Conservation (phyloP, 2,113 vertebrate genomes). For the Pangasianodon hypophthalmus region DNA sequence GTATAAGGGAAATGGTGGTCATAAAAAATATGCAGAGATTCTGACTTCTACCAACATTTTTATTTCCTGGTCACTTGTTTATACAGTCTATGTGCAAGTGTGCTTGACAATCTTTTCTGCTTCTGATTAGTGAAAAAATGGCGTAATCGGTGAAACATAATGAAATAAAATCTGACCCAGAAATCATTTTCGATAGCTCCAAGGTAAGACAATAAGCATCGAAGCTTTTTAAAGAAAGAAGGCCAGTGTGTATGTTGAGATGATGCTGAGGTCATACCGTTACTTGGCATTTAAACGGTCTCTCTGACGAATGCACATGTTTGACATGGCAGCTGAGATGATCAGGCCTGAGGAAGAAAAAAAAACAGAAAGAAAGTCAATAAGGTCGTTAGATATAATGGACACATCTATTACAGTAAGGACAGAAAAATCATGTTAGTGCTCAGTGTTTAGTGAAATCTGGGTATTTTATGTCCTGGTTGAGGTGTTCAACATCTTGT, state of each 20-base stretch:
- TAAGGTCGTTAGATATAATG: not conserved
- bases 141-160: not conserved
- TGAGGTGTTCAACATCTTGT: not conserved
- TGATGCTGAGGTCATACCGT: slow-evolving; percentile 73
- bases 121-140: not conserved
- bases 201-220: not conserved
- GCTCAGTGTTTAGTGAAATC: not conserved
- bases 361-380: not conserved
- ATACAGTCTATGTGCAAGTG: not conserved
- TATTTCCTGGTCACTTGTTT: not conserved
- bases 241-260: not conserved
- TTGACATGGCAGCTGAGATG: slow-evolving; percentile 99
- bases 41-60: not conserved
- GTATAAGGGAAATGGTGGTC: not conserved
- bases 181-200: not conserved
- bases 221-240: not conserved
- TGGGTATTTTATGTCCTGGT: not conserved
- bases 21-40: not conserved
- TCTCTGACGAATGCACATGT: slow-evolving; percentile 98
- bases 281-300: slow-evolving; percentile 99
- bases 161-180: not conserved
- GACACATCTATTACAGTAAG: not conserved
- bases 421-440: not conserved
- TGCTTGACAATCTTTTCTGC: not conserved
- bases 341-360: slow-evolving; percentile 84